Evolutionary conservation across 2,888 invertebrate genomes (phyloP).

Genomic region (Archips xylosteana): DNA sequence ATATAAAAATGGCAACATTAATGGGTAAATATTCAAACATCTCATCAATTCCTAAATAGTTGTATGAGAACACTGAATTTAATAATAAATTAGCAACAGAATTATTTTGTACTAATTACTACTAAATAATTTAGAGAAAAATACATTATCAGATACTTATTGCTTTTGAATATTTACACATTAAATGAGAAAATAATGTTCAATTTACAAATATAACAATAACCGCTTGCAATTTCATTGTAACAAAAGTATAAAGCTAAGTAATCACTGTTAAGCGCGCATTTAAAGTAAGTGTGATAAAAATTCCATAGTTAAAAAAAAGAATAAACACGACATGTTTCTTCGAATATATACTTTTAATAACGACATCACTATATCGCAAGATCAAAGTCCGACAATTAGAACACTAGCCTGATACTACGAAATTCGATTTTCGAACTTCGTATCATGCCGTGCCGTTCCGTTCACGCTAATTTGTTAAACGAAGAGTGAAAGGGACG

Average conservation of each 20-base stretch:
- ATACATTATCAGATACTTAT: neutral
- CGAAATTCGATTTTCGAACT: too few species aligned
- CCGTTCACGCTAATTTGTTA: too few species aligned
- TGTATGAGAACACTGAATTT: neutral
- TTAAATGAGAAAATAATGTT: neutral
- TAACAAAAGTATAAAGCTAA: conserved; percentile 37
- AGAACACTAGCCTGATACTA: too few species aligned
- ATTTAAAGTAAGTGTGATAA: conserved; percentile 17
- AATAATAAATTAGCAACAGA: neutral
- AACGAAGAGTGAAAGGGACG: too few species aligned
- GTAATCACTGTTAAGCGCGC: conserved; percentile 31
- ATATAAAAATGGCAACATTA: conserved; percentile 16
- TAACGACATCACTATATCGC: too few species aligned
- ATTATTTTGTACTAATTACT: neutral
- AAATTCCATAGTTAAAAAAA: neutral
- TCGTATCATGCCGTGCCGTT: too few species aligned
- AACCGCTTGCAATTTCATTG: conserved; percentile 16
- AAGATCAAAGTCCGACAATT: too few species aligned
- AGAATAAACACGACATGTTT: too few species aligned
- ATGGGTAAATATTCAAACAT: conserved; percentile 13
- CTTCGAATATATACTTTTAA: too few species aligned
- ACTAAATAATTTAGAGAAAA: neutral
- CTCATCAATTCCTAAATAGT: neutral
- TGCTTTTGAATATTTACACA: conserved; percentile 5
- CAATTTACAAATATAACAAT: conserved; percentile 24